Base-by-base conservation (phyloP, 2,797 vertebrate genomes). In the Yasuhikotakia modesta region DNA sequence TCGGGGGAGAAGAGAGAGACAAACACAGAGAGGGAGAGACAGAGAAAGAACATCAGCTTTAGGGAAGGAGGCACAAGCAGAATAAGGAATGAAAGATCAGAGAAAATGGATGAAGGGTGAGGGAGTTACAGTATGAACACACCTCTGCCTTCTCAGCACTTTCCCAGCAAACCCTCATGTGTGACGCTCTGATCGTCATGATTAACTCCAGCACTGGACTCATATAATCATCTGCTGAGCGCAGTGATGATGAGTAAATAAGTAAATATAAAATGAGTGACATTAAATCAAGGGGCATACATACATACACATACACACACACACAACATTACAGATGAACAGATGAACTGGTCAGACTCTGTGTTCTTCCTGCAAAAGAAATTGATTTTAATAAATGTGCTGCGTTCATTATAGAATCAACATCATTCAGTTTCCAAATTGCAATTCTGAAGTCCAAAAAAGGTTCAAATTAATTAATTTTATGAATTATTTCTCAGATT, bases 61-160 rank as follows among this genome's bases (percentile, higher is more conserved):
- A 72, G 74, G 57, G 53, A 78, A 50, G 24, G 43, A 61, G 61
- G 19, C 19, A 73, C 57, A 68, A 76, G 48, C 52, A 45, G 71
- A 71, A 70, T 65, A 30, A n/a, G 32, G 30, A 76, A 76, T 65
- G 55, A 76, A 58, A 45, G 19, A 77, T 70, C 24, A 39, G 60
- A 71, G 30, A 21, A 13, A 58, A 52, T 6, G 27, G 27, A 65
- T 30, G 50, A 68, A 17, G 30, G 67, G 24, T 19, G 16, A 32
- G 52, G 82, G 76, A 86, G 81, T 79, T 78, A 76, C 78, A 79
- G 72, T 58, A 70, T 77, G 64, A 65, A 60, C 74, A 76, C 76
- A 85, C 86, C 84, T 82, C 57, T 67, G 78, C 68, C 69, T 65
- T 55, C 75, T 85, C 80, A 84, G 82, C 83, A 73, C 66, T 70